Base-by-base conservation (phyloP, 2,113 vertebrate genomes). In the Agapornis roseicollis region DNA sequence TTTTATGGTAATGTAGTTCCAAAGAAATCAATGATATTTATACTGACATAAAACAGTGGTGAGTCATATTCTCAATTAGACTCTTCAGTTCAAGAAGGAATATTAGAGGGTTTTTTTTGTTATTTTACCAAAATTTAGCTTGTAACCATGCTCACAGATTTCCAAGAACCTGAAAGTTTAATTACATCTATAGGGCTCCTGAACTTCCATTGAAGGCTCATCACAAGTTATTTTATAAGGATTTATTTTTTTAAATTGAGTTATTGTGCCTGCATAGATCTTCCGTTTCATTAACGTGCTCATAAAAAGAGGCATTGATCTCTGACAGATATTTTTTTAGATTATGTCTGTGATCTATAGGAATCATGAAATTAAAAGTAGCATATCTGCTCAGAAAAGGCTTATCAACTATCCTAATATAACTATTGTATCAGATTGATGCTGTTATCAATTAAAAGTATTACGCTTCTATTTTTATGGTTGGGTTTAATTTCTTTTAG, bases 21-120 rank as follows among this genome's bases (percentile, higher is more conserved):
- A 93, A 79, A 77, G 81, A 94, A 95, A 93, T 90, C 76, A 71
- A 46, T 82, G 17, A 78, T 76, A 81, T 91, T 94, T 94, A 87
- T 89, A 60, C 29, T 69, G 88, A 91, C 81, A 88, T 80, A 94
- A 94, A 94, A 66, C 78, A 87, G 56, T 3, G 2, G 28, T 95
- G 83, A 96, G 78, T 95, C 86, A 85, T 71, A 56, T 15, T 71
- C 73, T 90, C 80, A 56, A 69, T 89, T 92, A 86, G 39, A 24
- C 39, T 86, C 69, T 79, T 84, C 52, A 64, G 52, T 55, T 18
- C 17, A 5, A 84, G 80, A 86, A 74, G 17, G 11, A 94, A 44
- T 76, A 72, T 50, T n/a, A 41, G 50, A 77, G 42, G 64, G n/a
- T n/a, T n/a, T 81, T 80, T 80, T 50, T 77, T 33, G 74, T 85